A percentile compares a stretch with the other conserved stretches of the same genome.
Conservation (phyloP, 2,797 vertebrate species). For the Furcifer pardalis region DNA sequence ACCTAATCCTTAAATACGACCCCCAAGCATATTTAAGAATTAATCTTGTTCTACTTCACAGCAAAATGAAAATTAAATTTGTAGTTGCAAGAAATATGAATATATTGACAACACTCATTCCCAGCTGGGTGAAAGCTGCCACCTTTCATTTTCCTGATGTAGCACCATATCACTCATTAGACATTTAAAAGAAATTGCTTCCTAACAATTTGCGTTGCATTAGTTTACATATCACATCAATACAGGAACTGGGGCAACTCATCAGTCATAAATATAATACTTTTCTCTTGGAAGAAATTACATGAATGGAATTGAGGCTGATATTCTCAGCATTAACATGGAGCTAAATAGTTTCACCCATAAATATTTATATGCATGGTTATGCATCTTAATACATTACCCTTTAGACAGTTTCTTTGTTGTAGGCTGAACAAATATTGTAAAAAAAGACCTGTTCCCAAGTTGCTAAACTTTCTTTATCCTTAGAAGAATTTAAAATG, state of each 20-base stretch:
- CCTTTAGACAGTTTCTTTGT: neutral
- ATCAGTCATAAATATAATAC: conserved; percentile 16
- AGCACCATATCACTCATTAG: neutral
- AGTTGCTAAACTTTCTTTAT: neutral
- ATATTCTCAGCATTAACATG: neutral
- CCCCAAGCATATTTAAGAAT: conserved; percentile 11
- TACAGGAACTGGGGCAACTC: neutral
- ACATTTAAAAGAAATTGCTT: conserved; percentile 23
- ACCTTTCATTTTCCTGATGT: conserved; percentile 16
- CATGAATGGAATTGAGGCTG: conserved; percentile 5
- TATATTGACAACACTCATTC: conserved; percentile 4
- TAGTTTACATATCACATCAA: conserved; percentile 5
- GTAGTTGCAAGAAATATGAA: conserved; percentile 27
- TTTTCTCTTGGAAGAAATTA: conserved; percentile 1
- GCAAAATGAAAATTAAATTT: conserved; percentile 31
- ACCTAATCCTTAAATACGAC: conserved; percentile 12
- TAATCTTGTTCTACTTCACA: conserved; percentile 13
- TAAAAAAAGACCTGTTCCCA: neutral
- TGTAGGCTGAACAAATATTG: neutral
- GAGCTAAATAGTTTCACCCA: neutral
- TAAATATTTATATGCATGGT: neutral
- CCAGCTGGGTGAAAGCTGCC: conserved; percentile 4
- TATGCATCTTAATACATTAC: neutral
- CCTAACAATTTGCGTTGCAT: conserved; percentile 12
- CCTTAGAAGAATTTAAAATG: neutral